Conservation (phyloP, 2,797 vertebrate species). For the Aulostomus chinensis region DNA sequence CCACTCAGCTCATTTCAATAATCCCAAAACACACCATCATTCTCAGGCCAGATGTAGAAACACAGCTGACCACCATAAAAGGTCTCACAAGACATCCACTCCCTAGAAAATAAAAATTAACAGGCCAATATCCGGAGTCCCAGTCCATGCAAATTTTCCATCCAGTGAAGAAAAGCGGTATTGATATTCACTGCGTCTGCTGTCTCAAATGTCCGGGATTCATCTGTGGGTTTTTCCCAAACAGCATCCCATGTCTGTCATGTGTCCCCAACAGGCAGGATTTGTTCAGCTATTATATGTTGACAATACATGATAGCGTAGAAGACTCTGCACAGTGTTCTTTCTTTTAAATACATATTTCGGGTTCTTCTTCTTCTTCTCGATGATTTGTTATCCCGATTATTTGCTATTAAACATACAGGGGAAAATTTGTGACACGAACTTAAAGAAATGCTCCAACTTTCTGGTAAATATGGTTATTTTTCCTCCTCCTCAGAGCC, state of each 20-base stretch:
- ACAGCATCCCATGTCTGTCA: conserved; percentile 68
- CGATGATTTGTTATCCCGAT: neutral
- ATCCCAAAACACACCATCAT: neutral
- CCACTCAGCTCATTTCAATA: neutral
- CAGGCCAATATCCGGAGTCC: conserved; percentile 12
- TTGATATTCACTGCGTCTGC: conserved; percentile 45
- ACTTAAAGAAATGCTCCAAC: no score
- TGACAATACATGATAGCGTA: conserved; percentile 34
- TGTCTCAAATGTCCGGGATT: conserved; percentile 40
- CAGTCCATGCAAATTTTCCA: conserved; percentile 19
- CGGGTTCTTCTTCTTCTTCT: conserved; percentile 21
- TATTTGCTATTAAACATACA: conserved; percentile 6
- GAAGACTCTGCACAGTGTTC: conserved; percentile 14
- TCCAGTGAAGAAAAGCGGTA: conserved; percentile 15
- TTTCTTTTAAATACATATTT: conserved; percentile 20
- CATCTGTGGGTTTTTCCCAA: conserved; percentile 64
- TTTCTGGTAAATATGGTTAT: no score
- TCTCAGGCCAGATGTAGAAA: neutral
- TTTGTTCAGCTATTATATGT: conserved; percentile 53
- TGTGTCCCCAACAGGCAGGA: conserved; percentile 61
- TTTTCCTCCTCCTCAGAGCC: no score
- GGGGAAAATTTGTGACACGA: no score
- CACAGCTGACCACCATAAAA: conserved; percentile 10
- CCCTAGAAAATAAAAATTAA: conserved; percentile 15
- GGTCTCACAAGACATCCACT: conserved; percentile 3